phyloP scores from a whole-genome alignment of 2,888 invertebrate species.

The Bedellia somnulentella region DNA sequence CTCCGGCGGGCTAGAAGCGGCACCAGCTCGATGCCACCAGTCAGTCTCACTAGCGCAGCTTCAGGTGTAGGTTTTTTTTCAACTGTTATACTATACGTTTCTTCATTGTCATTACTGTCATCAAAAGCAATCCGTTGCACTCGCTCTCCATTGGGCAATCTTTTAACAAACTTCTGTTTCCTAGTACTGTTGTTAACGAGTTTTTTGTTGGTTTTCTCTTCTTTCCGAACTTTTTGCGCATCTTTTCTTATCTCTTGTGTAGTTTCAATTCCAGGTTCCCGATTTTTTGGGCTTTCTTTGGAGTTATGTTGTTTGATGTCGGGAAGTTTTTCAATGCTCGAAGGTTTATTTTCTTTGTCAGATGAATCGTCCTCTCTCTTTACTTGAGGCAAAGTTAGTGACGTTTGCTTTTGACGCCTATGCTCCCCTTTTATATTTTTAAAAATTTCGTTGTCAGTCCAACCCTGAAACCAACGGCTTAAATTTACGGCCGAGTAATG shows the following conservation, averaged over 20 bases:
- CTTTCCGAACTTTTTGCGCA: neutral
- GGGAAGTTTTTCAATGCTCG: constrained; percentile 29
- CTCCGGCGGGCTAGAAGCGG: constrained; percentile 72
- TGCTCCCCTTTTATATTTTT: constrained; percentile 31
- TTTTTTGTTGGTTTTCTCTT: neutral
- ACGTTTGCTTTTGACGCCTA: constrained; percentile 30
- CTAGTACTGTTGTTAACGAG: neutral
- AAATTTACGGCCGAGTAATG: constrained; percentile 2
- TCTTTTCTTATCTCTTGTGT: neutral
- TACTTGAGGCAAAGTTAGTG: constrained; percentile 52
- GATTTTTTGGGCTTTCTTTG: neutral
- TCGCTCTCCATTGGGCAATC: constrained; percentile 32
- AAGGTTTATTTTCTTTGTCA: constrained; percentile 27
- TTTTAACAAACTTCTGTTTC: constrained; percentile 25
- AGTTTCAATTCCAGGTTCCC: constrained; percentile 19
- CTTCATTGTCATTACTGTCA: constrained; percentile 17
- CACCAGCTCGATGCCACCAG: constrained; percentile 75
- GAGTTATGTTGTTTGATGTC: constrained; percentile 17
- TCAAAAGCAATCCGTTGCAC: constrained; percentile 22
- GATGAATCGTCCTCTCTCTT: constrained; percentile 41
- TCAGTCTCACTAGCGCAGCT: constrained; percentile 37
- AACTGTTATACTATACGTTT: constrained; percentile 10
- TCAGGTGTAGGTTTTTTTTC: constrained; percentile 38
- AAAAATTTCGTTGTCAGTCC: constrained; percentile 47
- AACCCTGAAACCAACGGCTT: constrained; percentile 31